These are phyloP conservation scores for Cheilosia urbana DNA, from an alignment of 2,888 invertebrate genomes.

Conservation along the genomic window DNA sequence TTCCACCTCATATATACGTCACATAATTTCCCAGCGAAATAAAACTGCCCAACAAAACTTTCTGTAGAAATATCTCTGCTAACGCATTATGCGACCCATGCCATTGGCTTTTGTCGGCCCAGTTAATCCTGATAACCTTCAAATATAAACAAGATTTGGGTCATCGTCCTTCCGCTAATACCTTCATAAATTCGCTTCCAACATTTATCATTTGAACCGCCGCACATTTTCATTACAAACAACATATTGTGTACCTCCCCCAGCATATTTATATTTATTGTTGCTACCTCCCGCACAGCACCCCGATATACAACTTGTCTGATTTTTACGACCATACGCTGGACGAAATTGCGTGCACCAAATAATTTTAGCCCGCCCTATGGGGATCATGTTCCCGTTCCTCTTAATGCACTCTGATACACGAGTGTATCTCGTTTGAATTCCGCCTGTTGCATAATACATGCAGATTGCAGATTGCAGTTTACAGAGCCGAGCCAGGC, in stretches of 20 bases:
- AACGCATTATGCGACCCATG: background rate
- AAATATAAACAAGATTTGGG: constrained; percentile 33
- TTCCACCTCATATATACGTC: background rate
- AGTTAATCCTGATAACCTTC: constrained; percentile 36
- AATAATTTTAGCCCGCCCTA: constrained; percentile 5
- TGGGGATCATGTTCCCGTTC: background rate
- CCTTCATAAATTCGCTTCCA: constrained; percentile 29
- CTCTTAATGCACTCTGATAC: constrained; percentile 1
- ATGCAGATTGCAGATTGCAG: background rate
- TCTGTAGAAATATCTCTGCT: background rate
- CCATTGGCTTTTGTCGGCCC: background rate
- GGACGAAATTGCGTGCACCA: constrained; percentile 18
- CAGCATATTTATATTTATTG: constrained; percentile 33
- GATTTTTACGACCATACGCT: constrained; percentile 36
- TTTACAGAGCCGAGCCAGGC: no score
- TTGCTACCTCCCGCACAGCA: constrained; percentile 1
- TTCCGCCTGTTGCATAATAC: constrained; percentile 2
- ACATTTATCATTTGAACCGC: constrained; percentile 28
- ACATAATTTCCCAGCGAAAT: background rate
- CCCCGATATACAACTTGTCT: constrained; percentile 35
- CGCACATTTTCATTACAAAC: background rate
- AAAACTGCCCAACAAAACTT: background rate
- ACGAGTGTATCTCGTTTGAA: constrained; percentile 1
- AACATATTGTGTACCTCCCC: background rate
- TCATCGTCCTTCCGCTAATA: constrained; percentile 32